Evolutionary conservation across 64 coral and sea anemone species (phyloP).

Genomic region (Actinia tenebrosa): DNA sequence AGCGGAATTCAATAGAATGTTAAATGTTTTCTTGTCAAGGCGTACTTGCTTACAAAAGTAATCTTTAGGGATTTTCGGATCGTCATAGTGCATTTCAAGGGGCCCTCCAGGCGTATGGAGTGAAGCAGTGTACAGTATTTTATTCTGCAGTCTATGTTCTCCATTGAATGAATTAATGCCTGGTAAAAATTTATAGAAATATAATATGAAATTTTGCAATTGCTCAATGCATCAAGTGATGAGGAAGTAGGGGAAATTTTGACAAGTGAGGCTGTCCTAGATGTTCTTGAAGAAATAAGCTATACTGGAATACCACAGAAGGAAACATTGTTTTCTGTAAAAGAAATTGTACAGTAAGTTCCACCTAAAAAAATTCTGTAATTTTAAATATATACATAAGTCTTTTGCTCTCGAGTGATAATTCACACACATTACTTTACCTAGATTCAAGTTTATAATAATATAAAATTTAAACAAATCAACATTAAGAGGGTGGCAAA

Average conservation of each 20-base stretch:
- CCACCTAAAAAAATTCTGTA: not conserved
- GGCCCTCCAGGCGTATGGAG: too few relatives aligned
- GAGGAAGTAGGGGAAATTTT: conserved; percentile 35
- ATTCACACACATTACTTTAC: too few relatives aligned
- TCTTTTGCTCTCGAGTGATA: too few relatives aligned
- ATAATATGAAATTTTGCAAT: not conserved
- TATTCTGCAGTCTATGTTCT: conserved; percentile 4
- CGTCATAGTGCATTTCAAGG: too few relatives aligned
- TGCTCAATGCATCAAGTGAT: conserved; percentile 55
- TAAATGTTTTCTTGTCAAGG: too few relatives aligned
- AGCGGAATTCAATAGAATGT: too few relatives aligned
- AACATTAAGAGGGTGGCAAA: too few relatives aligned
- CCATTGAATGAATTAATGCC: too few relatives aligned
- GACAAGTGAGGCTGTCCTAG: conserved; percentile 44
- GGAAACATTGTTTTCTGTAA: conserved; percentile 47
- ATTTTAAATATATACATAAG: not conserved
- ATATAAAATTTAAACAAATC: too few relatives aligned
- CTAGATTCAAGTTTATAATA: too few relatives aligned
- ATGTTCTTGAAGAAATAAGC: conserved; percentile 47
- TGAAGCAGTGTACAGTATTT: not conserved
- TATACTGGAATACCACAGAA: conserved; percentile 61
- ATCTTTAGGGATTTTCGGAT: too few relatives aligned
- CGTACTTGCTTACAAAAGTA: too few relatives aligned
- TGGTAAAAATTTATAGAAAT: not conserved
- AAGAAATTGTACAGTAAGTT: conserved; percentile 53